Conservation (phyloP, 2,888 invertebrate genomes). For the Noctua fimbriata region DNA sequence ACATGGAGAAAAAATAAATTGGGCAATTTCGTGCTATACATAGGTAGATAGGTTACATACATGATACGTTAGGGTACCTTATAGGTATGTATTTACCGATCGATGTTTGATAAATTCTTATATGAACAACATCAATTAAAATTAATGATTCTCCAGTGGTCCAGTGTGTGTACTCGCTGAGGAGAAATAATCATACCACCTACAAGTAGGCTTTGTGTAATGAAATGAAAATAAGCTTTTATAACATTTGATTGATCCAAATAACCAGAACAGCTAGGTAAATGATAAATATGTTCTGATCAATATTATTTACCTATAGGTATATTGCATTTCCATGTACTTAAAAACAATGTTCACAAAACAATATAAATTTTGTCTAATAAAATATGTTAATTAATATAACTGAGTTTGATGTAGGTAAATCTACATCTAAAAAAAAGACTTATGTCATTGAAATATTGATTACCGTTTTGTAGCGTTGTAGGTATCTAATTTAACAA, state of each 20-base stretch:
- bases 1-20: conserved; percentile 33
- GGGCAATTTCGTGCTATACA: conserved; percentile 21
- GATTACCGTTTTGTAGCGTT: not conserved
- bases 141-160: conserved; percentile 33
- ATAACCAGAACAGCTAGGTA: not conserved
- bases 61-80: not conserved
- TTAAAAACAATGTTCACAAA: not conserved
- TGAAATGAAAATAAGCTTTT: conserved; percentile 36
- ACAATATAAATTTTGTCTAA: not conserved
- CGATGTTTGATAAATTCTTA: conserved; percentile 20
- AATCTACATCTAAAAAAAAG: not conserved
- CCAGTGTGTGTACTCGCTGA: not conserved
- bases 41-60: not conserved
- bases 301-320: not conserved
- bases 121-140: conserved; percentile 42
- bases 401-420: not conserved
- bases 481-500: not conserved
- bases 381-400: not conserved
- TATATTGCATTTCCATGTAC: not conserved
- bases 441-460: not conserved
- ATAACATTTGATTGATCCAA: conserved; percentile 4
- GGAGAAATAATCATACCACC: conserved; percentile 3
- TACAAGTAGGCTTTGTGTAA: conserved; percentile 9
- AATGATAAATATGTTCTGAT: not conserved
- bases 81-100: not conserved